Conservation (phyloP, 2,888 invertebrate genomes). For the Uropetala carovei region DNA sequence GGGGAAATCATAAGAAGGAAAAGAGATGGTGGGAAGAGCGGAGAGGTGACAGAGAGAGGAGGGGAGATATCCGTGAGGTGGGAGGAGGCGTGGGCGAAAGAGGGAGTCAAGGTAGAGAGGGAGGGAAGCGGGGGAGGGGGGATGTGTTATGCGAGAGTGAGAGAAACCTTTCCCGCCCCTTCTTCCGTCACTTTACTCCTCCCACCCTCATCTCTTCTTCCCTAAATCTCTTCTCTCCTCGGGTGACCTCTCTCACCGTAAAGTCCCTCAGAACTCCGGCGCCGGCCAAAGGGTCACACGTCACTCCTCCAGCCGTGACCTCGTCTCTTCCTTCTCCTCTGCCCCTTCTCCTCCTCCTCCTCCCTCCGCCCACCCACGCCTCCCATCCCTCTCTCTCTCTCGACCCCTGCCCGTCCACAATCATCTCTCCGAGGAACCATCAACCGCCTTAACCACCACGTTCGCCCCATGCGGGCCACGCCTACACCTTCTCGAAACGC, state of each 20-base stretch:
- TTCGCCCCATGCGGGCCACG: constrained; percentile 34
- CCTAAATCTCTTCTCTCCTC: not conserved
- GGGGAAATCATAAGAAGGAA: not conserved
- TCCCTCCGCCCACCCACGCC: too few species aligned
- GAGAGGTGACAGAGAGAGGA: not conserved
- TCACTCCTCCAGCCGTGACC: constrained; percentile 61
- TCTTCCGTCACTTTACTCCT: constrained; percentile 3
- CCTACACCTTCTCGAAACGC: not conserved
- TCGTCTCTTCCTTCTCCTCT: not conserved
- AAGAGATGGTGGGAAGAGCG: not conserved
- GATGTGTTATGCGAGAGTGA: not conserved
- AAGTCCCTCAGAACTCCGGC: constrained; percentile 61
- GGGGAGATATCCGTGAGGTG: not conserved
- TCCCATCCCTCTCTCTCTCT: not conserved
- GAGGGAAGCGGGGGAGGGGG: not conserved
- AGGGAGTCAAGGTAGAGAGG: too few species aligned
- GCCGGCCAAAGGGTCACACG: constrained; percentile 54
- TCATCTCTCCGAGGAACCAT: not conserved
- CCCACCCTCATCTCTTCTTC: not conserved
- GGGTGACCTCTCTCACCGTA: constrained; percentile 53
- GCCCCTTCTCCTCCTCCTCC: too few species aligned
- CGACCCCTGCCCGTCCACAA: not conserved
- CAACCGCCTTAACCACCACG: constrained; percentile 40
- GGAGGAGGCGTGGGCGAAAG: constrained; percentile 1
- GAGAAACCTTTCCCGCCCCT: not conserved